Evolutionary conservation across 2,888 invertebrate species (phyloP).

Genomic region (Sussaba pulchella): DNA sequence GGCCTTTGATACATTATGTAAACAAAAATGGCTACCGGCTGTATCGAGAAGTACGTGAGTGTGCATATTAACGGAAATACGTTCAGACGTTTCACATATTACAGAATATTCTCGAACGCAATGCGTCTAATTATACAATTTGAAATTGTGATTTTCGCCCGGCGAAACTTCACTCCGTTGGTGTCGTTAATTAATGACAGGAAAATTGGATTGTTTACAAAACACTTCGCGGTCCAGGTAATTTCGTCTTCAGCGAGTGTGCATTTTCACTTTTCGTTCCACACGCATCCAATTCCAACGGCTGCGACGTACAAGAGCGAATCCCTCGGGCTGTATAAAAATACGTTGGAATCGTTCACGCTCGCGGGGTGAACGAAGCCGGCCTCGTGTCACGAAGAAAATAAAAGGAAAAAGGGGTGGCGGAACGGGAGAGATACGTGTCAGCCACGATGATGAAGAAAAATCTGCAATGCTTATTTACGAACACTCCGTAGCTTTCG

Average conservation of each 20-base stretch:
- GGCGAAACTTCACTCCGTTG: not conserved
- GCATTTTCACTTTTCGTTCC: conserved; percentile 8
- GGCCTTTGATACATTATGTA: conserved; percentile 59
- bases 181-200: conserved; percentile 23
- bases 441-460: conserved; percentile 39
- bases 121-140: conserved; percentile 2
- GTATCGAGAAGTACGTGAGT: conserved; percentile 30
- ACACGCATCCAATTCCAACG: conserved; percentile 55
- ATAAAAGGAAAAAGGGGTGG: conserved; percentile 23
- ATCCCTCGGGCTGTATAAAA: conserved; percentile 56
- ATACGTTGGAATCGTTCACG: conserved; percentile 42
- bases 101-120: conserved; percentile 15
- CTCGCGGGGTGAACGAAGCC: conserved; percentile 7
- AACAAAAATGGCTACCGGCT: conserved; percentile 57
- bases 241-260: not conserved
- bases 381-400: conserved; percentile 28
- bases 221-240: conserved; percentile 1
- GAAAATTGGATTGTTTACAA: conserved; percentile 16
- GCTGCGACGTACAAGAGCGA: conserved; percentile 54
- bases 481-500: conserved; percentile 26
- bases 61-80: conserved; percentile 19
- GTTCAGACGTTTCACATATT: not conserved
- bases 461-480: conserved; percentile 60
- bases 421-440: conserved; percentile 2
- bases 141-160: not conserved